These are phyloP conservation scores for Spea hammondii DNA, from an alignment of 2,797 vertebrate species.

Conservation along the genomic window DNA sequence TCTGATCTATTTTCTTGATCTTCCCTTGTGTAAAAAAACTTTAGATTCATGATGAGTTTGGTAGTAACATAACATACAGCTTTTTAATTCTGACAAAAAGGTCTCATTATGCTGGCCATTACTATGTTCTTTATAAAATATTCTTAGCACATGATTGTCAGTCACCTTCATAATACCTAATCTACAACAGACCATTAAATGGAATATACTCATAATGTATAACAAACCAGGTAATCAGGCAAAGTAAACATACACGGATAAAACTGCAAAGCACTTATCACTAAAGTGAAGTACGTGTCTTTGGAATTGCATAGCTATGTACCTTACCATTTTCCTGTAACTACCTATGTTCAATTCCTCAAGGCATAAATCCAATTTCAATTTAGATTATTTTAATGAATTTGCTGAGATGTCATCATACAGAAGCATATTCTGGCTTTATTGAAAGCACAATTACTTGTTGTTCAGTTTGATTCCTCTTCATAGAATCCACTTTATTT, in stretches of 20 bases:
- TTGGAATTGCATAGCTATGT: constrained; percentile 4
- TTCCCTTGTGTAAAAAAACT: too few species aligned
- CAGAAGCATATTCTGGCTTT: constrained; percentile 7
- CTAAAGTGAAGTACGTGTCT: constrained; percentile 17
- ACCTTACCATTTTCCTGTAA: neutral
- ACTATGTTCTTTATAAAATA: neutral
- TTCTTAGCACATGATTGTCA: neutral
- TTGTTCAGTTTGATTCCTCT: constrained; percentile 8
- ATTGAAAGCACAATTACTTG: constrained; percentile 9
- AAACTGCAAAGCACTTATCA: constrained; percentile 9
- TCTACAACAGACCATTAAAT: constrained; percentile 9
- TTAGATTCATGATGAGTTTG: too few species aligned
- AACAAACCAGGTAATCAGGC: neutral
- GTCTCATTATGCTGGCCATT: too few species aligned
- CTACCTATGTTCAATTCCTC: constrained; percentile 13
- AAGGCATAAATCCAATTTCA: constrained; percentile 24
- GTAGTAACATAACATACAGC: too few species aligned
- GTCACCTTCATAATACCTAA: constrained; percentile 4
- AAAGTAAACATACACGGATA: constrained; percentile 15
- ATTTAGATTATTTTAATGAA: constrained; percentile 31
- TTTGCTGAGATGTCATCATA: constrained; percentile 8
- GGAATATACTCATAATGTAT: neutral
- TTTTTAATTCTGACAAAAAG: too few species aligned
- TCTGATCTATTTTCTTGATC: too few species aligned
- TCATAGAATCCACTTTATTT: constrained; percentile 6